Evolutionary conservation across 2,113 vertebrate genomes (phyloP).

Genomic region (Microcebus ravelobensis): DNA sequence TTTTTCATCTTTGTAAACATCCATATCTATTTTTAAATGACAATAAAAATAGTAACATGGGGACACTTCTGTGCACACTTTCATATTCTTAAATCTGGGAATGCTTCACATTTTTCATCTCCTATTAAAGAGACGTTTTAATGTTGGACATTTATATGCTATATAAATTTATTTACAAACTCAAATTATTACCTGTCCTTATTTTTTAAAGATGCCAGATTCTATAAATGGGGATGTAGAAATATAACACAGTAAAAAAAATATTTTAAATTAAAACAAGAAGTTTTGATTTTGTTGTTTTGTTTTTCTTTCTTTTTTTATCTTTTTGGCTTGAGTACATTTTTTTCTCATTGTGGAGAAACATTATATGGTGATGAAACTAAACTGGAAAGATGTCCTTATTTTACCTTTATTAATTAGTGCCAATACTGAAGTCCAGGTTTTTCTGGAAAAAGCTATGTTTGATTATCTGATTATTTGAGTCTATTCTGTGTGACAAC

Average conservation of each 20-base stretch:
- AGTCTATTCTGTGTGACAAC: background rate
- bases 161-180: background rate
- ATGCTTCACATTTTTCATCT: background rate
- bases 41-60: background rate
- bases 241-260: background rate
- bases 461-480: background rate
- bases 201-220: background rate
- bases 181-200: background rate
- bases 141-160: background rate
- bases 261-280: background rate
- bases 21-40: background rate
- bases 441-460: background rate
- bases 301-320: background rate
- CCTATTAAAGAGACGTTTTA: background rate
- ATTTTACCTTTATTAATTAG: background rate
- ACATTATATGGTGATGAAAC: background rate
- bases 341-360: background rate
- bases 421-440: rapidly evolving
- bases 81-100: background rate
- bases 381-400: rapidly evolving
- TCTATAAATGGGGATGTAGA: background rate
- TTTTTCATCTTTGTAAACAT: background rate
- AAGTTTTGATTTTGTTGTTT: background rate
- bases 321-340: background rate
- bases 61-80: background rate